Conservation (phyloP, 2,888 invertebrate species). For the Tenodera sinensis region DNA sequence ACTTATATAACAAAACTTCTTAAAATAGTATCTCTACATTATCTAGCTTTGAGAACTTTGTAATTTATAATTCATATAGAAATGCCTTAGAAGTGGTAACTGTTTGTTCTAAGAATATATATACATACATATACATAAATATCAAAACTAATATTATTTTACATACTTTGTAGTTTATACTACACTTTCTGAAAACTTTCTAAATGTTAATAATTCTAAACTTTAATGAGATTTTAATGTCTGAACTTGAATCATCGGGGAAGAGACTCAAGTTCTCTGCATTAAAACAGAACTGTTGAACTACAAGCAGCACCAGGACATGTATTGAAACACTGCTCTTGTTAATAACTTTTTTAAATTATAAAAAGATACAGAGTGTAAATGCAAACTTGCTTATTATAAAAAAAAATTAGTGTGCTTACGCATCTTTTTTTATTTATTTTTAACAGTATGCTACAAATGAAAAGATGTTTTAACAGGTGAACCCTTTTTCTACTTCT, state of each 20-base stretch:
- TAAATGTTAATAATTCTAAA: constrained; percentile 18
- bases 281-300: constrained; percentile 7
- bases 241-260: constrained; percentile 29
- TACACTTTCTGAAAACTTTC: constrained; percentile 12
- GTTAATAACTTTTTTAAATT: constrained; percentile 7
- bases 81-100: constrained; percentile 19
- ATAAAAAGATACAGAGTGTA: not conserved
- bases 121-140: not conserved
- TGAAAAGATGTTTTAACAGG: not conserved
- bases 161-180: constrained; percentile 15
- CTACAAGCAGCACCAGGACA: not conserved
- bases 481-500: constrained; percentile 23
- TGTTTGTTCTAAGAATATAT: not conserved
- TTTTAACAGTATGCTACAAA: constrained; percentile 2
- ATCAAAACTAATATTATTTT: not conserved
- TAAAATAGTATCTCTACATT: not conserved
- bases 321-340: not conserved
- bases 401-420: constrained; percentile 10
- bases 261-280: constrained; percentile 28
- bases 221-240: constrained; percentile 14
- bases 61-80: constrained; percentile 5
- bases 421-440: constrained; percentile 17
- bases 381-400: constrained; percentile 9
- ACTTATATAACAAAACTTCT: constrained; percentile 1
- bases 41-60: constrained; percentile 10